Conservation (phyloP, 2,113 vertebrate species). For the Tragulus kanchil region DNA sequence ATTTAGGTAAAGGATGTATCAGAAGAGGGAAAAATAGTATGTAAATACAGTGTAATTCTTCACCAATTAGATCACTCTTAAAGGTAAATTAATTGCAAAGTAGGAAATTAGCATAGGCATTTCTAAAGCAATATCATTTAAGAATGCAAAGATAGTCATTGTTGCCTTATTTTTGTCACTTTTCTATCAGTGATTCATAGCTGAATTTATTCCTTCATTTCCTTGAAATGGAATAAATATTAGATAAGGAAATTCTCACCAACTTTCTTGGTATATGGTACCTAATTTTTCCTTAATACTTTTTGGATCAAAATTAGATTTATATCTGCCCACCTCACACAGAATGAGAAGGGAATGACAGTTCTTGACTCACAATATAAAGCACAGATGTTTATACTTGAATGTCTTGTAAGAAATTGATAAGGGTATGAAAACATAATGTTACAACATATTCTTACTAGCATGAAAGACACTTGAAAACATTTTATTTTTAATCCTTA, state of each 20-base stretch:
- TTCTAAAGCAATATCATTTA: conserved; percentile 5
- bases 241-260: neutral
- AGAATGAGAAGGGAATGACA: neutral
- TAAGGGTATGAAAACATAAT: neutral
- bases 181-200: neutral
- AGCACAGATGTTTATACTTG: neutral
- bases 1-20: neutral
- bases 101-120: neutral
- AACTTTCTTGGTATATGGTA: neutral
- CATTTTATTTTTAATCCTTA: neutral
- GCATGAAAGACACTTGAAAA: neutral
- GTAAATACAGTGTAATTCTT: neutral
- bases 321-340: neutral
- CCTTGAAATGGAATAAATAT: neutral
- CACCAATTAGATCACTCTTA: neutral
- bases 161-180: neutral
- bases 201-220: neutral
- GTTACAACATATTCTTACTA: neutral
- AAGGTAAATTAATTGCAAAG: neutral
- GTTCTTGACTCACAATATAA: neutral
- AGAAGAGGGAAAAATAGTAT: neutral
- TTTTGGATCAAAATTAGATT: neutral
- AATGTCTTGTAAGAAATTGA: neutral
- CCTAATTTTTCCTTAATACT: neutral
- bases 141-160: neutral